Percentiles rank a stretch among this genome's conserved stretches.
Conservation (phyloP, 2,888 invertebrate species). For the Rambutsinella grinnellia region DNA sequence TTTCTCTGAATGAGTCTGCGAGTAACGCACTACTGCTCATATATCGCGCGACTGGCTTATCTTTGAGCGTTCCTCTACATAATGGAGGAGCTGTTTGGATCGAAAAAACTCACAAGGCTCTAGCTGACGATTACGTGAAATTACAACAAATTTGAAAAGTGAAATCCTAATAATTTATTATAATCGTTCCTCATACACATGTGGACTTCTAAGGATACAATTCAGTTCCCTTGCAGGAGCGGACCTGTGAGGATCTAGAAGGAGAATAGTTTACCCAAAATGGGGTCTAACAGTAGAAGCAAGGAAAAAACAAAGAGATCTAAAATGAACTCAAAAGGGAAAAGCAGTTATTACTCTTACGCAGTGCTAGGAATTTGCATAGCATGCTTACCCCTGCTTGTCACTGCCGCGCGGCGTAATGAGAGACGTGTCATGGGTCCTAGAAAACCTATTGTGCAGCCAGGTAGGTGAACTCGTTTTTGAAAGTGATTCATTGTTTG, state of each 20-base stretch:
- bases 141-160: constrained; percentile 58
- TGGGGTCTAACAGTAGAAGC: constrained; percentile 34
- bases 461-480: constrained; percentile 10
- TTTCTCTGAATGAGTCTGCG: constrained; percentile 29
- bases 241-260: constrained; percentile 43
- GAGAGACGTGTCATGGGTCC: constrained; percentile 4
- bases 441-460: constrained; percentile 8
- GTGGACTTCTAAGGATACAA: constrained; percentile 40
- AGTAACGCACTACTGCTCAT: constrained; percentile 44
- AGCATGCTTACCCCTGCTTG: constrained; percentile 38
- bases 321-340: constrained; percentile 26
- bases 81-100: constrained; percentile 9
- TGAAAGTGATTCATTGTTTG: not conserved
- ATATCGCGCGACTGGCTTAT: constrained; percentile 20
- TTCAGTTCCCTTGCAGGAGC: constrained; percentile 50
- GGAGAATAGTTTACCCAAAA: constrained; percentile 26
- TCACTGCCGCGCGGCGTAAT: constrained; percentile 19
- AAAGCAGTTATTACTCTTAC: constrained; percentile 27
- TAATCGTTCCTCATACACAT: constrained; percentile 42
- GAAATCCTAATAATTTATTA: constrained; percentile 55
- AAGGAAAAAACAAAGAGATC: constrained; percentile 32
- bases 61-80: not conserved
- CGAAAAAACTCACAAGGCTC: constrained; percentile 41
- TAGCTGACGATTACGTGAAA: constrained; percentile 55
- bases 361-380: constrained; percentile 40